Evolutionary conservation across 2,113 vertebrate species (phyloP).

Genomic region (Rhodinocichla rosea): DNA sequence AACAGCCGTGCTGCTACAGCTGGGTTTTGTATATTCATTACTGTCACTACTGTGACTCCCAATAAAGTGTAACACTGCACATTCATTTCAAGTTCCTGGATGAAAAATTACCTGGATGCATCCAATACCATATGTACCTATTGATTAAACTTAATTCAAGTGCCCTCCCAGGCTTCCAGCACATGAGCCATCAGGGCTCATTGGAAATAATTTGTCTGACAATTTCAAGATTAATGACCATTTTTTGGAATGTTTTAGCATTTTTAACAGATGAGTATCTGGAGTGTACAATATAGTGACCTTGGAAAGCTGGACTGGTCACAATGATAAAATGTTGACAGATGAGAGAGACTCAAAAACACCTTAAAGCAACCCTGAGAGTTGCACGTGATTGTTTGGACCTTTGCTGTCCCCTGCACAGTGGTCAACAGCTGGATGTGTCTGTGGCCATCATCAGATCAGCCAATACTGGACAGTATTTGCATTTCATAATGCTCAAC

Average conservation of each 20-base stretch:
- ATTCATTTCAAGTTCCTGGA: constrained; percentile 67
- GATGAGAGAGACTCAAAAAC: not conserved
- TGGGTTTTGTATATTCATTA: constrained; percentile 42
- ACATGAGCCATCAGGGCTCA: constrained; percentile 63
- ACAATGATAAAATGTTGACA: constrained; percentile 11
- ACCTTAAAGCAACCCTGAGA: not conserved
- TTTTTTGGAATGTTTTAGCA: constrained; percentile 68
- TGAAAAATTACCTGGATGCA: constrained; percentile 71
- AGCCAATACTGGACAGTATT: not conserved
- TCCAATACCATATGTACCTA: constrained; percentile 73
- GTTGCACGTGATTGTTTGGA: rapidly evolving
- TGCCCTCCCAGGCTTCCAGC: constrained; percentile 54
- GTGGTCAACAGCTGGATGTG: not conserved
- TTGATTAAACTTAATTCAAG: constrained; percentile 77
- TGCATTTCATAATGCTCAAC: not conserved
- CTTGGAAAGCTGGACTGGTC: constrained; percentile 60
- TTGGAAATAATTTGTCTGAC: constrained; percentile 79
- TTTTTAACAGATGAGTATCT: constrained; percentile 61
- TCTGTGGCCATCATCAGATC: not conserved
- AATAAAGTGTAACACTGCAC: constrained; percentile 23
- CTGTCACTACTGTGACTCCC: constrained; percentile 13
- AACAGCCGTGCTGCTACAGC: not conserved
- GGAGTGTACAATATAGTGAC: constrained; percentile 46
- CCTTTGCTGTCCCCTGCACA: not conserved
- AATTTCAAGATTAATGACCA: constrained; percentile 79